A percentile compares a stretch with the other conserved stretches of the same genome.
phyloP scores from a whole-genome alignment of 2,113 vertebrate species.

The Hassar affinis region DNA sequence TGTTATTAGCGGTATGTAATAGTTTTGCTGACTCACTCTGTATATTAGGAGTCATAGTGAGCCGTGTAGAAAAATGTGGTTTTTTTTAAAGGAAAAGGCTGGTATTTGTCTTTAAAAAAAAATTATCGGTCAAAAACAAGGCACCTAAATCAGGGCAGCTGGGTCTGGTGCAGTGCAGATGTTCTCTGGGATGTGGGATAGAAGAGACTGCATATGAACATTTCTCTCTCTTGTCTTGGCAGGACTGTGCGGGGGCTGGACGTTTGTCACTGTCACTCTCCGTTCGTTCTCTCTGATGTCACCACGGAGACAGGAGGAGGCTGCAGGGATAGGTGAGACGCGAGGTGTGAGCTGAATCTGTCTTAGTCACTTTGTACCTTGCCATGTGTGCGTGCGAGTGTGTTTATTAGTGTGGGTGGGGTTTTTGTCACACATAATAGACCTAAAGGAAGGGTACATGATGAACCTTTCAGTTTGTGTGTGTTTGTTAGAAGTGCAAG shows the following conservation, averaged over 20 bases:
- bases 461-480: constrained; percentile 37
- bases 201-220: neutral
- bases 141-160: neutral
- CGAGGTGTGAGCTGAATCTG: constrained; percentile 50
- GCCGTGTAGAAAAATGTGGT: neutral
- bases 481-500: constrained; percentile 24
- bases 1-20: neutral
- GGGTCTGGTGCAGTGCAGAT: constrained; percentile 50
- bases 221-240: constrained; percentile 13
- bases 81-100: neutral
- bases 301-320: constrained; percentile 49
- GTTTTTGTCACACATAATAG: constrained; percentile 30
- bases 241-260: constrained; percentile 37
- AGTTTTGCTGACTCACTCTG: neutral
- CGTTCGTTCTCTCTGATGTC: constrained; percentile 47
- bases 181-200: constrained; percentile 16
- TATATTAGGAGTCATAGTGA: neutral
- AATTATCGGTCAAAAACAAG: neutral
- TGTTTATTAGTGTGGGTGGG: constrained; percentile 43
- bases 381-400: constrained; percentile 1
- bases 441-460: constrained; percentile 34
- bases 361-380: constrained; percentile 41
- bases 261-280: constrained; percentile 51
- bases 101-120: neutral
- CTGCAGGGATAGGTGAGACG: constrained; percentile 37